Evolutionary conservation across 2,113 vertebrate genomes (phyloP), one percentile per base, ranked within the genome.

Genomic region (Rhinolophus ferrumequinum): DNA sequence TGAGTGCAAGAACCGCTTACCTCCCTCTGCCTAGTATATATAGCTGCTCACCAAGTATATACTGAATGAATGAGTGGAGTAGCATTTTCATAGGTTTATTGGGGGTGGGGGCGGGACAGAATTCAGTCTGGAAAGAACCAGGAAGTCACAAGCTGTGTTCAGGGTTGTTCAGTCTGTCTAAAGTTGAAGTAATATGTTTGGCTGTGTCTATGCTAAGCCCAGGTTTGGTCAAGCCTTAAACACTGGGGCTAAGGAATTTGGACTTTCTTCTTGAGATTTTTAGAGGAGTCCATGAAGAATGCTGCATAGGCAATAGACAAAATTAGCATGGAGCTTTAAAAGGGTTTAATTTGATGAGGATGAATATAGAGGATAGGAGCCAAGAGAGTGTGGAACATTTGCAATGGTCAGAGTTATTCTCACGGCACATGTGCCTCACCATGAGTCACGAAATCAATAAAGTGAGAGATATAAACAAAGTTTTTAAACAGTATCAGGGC

Each of bases 241-340:
- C 44, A 60, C 30, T 58, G 28, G 28, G 33, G 44, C 8, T 62
- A 88, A 76, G 28, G 13, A 77, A 93, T 90, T 70, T 97, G 28
- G 50, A 88, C 38, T 90, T 80, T 84, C 5, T 93, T 93, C 73
- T 73, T 96, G 52, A 94, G 77, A 80, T 83, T 90, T 62, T 90
- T 82, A 44, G 50, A 54, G 26, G 33, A 70, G 15, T 58, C 54
- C 52, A 66, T 88, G 88, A 91, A 56, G 67, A 90, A 56, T 84
- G 60, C 50, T 90, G 76, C 7, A 21, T 76, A 76, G 26, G 33
- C 90, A 88, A 41, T 35, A 94, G 18, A 72, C 47, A 85, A 54
- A 70, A 72, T 72, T 93, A 85, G 38, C n/a, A 67, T 64, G 12
- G 52, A n/a, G 26, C 41, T 92, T 96, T 90, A 38, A 82, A 89